phyloP scores from a whole-genome alignment of 1,140 invertebrate species.

The Cherax quadricarinatus region DNA sequence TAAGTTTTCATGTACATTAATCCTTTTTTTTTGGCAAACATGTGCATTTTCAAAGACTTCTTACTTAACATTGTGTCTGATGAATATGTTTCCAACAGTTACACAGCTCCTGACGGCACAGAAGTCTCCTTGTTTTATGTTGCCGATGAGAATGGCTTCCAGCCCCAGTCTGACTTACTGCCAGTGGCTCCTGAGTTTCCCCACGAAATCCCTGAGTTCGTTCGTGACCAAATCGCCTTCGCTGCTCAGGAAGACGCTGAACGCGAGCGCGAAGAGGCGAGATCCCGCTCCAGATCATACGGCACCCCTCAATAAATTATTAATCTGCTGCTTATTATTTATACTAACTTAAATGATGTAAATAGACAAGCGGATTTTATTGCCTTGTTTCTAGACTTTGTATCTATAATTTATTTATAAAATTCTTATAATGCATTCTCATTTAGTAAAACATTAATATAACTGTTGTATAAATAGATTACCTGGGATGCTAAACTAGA shows the following conservation, averaged over 20 bases:
- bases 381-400: too few species aligned
- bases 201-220: slow-evolving; percentile 63
- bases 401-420: too few species aligned
- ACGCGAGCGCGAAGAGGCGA: neutral
- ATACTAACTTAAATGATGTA: too few species aligned
- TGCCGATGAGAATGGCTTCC: slow-evolving; percentile 37
- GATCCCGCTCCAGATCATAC: neutral
- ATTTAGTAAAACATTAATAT: too few species aligned
- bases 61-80: neutral
- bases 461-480: too few species aligned
- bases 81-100: neutral
- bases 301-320: neutral
- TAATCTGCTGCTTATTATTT: too few species aligned
- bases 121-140: neutral
- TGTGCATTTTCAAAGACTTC: neutral
- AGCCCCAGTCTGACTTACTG: slow-evolving; percentile 29
- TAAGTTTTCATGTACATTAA: neutral
- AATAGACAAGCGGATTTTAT: too few species aligned
- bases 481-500: too few species aligned
- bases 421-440: too few species aligned
- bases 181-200: slow-evolving; percentile 48
- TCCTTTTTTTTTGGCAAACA: too few species aligned
- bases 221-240: slow-evolving; percentile 66
- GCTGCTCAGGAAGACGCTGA: slow-evolving; percentile 42
- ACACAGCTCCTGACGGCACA: slow-evolving; percentile 50